Evolutionary conservation across 2,797 vertebrate species (phyloP).

Genomic region (Thripadectes ignobilis): DNA sequence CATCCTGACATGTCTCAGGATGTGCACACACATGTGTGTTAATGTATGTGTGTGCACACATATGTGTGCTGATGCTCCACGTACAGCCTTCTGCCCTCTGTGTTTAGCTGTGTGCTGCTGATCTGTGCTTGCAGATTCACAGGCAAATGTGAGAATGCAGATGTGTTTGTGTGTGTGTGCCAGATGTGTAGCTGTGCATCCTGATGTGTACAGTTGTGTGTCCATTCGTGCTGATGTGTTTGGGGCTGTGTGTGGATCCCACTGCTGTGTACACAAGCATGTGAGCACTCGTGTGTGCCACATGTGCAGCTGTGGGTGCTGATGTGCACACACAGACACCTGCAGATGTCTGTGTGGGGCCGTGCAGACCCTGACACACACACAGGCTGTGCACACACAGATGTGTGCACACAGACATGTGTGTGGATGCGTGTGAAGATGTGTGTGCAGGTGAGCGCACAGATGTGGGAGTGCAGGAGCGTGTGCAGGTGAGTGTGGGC

Average conservation of each 20-base stretch:
- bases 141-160: rapidly evolving
- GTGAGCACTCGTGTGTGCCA: neutral
- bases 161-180: neutral
- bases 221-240: neutral
- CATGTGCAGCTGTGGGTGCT: neutral
- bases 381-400: too few relatives aligned
- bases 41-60: neutral
- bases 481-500: neutral
- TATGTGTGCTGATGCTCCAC: rapidly evolving
- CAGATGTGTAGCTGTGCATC: neutral
- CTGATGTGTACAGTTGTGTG: neutral
- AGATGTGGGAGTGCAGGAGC: neutral
- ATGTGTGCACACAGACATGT: rapidly evolving
- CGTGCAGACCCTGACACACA: too few relatives aligned
- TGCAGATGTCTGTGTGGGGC: rapidly evolving
- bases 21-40: neutral
- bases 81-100: neutral
- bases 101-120: neutral
- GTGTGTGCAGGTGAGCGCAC: neutral
- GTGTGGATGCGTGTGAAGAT: neutral
- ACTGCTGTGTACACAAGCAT: rapidly evolving
- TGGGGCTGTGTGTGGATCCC: neutral
- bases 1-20: rapidly evolving
- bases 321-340: neutral
- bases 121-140: rapidly evolving